Base-by-base conservation (phyloP, 2,113 vertebrate species). In the Dicerorhinus sumatrensis region DNA sequence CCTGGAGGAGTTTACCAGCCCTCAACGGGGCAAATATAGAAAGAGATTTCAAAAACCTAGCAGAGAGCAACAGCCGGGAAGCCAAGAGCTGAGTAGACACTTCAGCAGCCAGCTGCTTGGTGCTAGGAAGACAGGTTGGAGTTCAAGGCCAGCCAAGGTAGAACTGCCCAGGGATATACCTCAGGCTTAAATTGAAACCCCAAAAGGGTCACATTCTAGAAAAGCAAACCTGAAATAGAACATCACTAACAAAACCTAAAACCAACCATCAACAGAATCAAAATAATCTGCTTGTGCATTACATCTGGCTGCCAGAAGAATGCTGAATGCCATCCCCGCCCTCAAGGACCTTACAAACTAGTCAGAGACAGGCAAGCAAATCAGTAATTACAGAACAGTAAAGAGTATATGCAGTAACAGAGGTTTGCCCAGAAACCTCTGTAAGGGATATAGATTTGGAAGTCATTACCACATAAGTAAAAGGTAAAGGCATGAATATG, bases 261-360 rank as follows among this genome's bases (percentile, higher is more conserved):
- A 84, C 18, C 23, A 94, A 83, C 18, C n/a, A 67, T 67, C 21
- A 63, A 84, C 5, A 79, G 17, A 63, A 63, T 58, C 97, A 70
- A 94, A 69, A 94, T 60, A 97, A 83, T 79, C 42, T 91, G 25
- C 69, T 79, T 96, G 33, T 77, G 21, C 9, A 33, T 90, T 90
- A 77, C 0, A 82, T 13, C 13, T 73, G 56, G 13, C 72, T 85
- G 70, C 82, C 72, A 94, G 72, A 93, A 92, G 11, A 73, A 84
- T 42, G n/a, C 3, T 89, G 69, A 95, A 84, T 51, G 8, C 31
- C 42, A 21, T 70, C 10, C 42, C 69, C 69, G 46, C 8, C 58
- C 9, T 92, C 23, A 89, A 82, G 48, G 12, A 60, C 29, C 27
- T 65, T 56, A 94, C 23, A 51, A 27, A 42, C 9, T 46, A 58